A percentile compares a stretch with the other conserved stretches of the same genome.
These are phyloP conservation scores for Drusus annulatus DNA, from an alignment of 1,140 invertebrate genomes.

Conservation along the genomic window DNA sequence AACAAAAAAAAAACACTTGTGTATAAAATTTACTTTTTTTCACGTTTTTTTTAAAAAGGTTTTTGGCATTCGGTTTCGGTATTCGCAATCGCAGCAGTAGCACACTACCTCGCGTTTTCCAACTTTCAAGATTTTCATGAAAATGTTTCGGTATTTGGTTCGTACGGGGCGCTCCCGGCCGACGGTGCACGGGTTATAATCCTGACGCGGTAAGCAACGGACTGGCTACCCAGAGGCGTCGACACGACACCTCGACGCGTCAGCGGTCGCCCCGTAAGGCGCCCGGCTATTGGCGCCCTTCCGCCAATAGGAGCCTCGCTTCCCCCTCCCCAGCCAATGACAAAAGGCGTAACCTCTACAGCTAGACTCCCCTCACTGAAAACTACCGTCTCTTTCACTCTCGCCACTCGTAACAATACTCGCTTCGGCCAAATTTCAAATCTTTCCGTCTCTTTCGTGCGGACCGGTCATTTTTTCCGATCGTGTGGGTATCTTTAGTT, in stretches of 20 bases:
- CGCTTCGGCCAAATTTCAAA: no score
- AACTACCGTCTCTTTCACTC: neutral
- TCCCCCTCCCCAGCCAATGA: conserved; percentile 22
- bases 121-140: conserved; percentile 61
- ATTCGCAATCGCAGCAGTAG: neutral
- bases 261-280: conserved; percentile 69
- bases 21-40: neutral
- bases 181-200: conserved; percentile 63
- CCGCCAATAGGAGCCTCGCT: conserved; percentile 61
- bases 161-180: conserved; percentile 61
- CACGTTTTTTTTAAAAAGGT: neutral
- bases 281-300: conserved; percentile 68
- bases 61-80: neutral
- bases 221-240: conserved; percentile 58
- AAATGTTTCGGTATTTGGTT: conserved; percentile 29
- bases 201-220: conserved; percentile 65
- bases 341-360: conserved; percentile 30
- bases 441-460: conserved; percentile 11
- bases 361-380: conserved; percentile 1
- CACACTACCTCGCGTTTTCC: conserved; percentile 62
- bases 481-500: neutral
- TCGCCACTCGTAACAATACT: neutral
- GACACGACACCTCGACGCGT: conserved; percentile 56
- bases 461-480: conserved; percentile 25
- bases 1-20: neutral